Conservation (phyloP, 2,888 invertebrate genomes). For the Clanis bilineata region DNA sequence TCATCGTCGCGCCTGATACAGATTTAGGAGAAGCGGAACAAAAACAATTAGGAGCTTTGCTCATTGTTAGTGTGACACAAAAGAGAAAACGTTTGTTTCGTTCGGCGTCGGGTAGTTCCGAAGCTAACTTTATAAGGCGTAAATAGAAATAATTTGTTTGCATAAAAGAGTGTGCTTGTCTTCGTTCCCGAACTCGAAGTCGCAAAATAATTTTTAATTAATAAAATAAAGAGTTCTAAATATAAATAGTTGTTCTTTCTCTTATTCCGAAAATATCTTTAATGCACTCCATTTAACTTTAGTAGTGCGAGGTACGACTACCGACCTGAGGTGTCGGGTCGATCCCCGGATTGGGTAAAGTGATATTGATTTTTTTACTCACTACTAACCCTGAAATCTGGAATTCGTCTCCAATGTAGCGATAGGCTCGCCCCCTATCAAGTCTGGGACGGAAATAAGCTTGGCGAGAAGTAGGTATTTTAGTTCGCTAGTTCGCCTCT, state of each 20-base stretch:
- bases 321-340: too few relatives aligned
- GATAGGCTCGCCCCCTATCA: constrained; percentile 16
- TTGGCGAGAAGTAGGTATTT: too few relatives aligned
- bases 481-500: too few relatives aligned
- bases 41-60: constrained; percentile 21
- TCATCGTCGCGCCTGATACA: constrained; percentile 20
- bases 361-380: too few relatives aligned
- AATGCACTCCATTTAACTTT: neutral
- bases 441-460: too few relatives aligned
- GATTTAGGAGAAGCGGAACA: constrained; percentile 18
- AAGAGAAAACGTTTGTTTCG: neutral
- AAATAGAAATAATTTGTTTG: constrained; percentile 2
- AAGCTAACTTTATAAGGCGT: neutral
- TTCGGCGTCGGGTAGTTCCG: neutral
- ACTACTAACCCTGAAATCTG: too few relatives aligned
- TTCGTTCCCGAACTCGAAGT: neutral
- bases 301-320: too few relatives aligned
- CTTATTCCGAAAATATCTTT: neutral
- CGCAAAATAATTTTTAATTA: neutral
- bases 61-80: constrained; percentile 14
- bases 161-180: neutral
- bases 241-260: neutral
- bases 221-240: neutral
- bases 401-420: too few relatives aligned
- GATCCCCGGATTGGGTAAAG: too few relatives aligned